Conservation (phyloP, 2,888 invertebrate species). For the Eurois occulta region DNA sequence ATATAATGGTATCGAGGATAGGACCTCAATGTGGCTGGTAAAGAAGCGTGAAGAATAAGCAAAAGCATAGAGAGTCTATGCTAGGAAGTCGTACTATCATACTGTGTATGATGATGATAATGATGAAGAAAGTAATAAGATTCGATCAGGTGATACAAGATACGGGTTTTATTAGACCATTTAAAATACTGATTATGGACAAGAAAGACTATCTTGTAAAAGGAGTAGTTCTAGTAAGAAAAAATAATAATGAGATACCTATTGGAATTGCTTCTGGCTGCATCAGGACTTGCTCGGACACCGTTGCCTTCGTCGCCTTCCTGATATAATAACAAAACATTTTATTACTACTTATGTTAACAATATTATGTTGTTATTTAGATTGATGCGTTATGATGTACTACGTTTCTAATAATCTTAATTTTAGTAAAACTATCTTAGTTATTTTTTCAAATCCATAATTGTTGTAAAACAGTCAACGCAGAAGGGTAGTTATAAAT, state of each 20-base stretch:
- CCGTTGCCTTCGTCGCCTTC: constrained; percentile 83
- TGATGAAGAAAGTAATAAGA: neutral
- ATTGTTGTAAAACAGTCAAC: neutral
- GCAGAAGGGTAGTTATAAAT: neutral
- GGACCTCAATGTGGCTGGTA: neutral
- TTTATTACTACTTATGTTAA: neutral
- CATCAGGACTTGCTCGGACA: constrained; percentile 85
- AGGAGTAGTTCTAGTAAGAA: neutral
- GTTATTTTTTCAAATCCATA: neutral
- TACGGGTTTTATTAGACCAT: neutral
- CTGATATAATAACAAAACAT: constrained; percentile 68
- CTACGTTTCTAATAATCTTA: neutral
- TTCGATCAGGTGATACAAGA: neutral
- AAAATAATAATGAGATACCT: constrained; percentile 78
- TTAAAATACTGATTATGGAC: neutral
- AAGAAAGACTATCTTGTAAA: neutral
- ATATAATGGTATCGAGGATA: neutral
- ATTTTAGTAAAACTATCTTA: neutral
- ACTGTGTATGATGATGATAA: neutral
- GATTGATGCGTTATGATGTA: too few relatives aligned
- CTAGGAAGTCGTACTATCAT: too few relatives aligned
- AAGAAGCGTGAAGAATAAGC: neutral
- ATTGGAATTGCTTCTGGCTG: constrained; percentile 80
- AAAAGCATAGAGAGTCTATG: too few relatives aligned
- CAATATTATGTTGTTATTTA: neutral